Percentiles rank a stretch among this genome's conserved stretches.
Evolutionary conservation across 2,888 invertebrate genomes (phyloP).

Genomic region (Dioctria linearis): DNA sequence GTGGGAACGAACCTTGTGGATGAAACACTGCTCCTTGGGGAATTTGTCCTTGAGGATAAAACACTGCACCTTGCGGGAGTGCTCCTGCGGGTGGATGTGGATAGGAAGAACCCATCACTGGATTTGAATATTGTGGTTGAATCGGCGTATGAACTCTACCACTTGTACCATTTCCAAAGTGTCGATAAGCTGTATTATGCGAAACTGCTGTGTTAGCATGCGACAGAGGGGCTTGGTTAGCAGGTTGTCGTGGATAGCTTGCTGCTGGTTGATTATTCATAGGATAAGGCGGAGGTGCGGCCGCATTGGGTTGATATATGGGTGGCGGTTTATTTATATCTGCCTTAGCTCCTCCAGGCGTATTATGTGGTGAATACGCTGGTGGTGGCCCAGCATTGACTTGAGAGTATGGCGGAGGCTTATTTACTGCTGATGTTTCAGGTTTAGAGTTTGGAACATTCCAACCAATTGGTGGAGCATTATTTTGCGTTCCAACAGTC

Average conservation of each 20-base stretch:
- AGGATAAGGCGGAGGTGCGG: slow-evolving; percentile 64
- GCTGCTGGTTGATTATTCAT: slow-evolving; percentile 37
- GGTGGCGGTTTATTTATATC: slow-evolving; percentile 68
- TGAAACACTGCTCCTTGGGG: slow-evolving; percentile 65
- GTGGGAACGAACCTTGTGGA: slow-evolving; percentile 61
- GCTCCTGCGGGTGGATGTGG: slow-evolving; percentile 42
- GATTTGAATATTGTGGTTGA: slow-evolving; percentile 63
- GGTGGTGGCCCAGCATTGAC: slow-evolving; percentile 67
- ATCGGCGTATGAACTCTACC: slow-evolving; percentile 63
- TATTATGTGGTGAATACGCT: slow-evolving; percentile 66
- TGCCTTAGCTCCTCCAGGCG: slow-evolving; percentile 66
- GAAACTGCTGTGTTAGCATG: slow-evolving; percentile 25
- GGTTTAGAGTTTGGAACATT: slow-evolving; percentile 66
- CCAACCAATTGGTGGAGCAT: slow-evolving; percentile 67
- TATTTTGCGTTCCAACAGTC: slow-evolving; percentile 52
- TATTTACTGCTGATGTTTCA: slow-evolving; percentile 53
- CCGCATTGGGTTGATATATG: slow-evolving; percentile 64
- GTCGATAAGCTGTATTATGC: slow-evolving; percentile 36
- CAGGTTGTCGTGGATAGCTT: slow-evolving; percentile 50
- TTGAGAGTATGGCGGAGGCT: slow-evolving; percentile 55
- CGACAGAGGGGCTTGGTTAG: slow-evolving; percentile 41
- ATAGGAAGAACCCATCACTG: slow-evolving; percentile 59
- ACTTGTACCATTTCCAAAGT: slow-evolving; percentile 54
- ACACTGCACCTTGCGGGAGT: slow-evolving; percentile 16
- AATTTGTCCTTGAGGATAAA: slow-evolving; percentile 53